A percentile compares a stretch with the other conserved stretches of the same genome.
Conservation (phyloP, 2,797 vertebrate genomes). For the Lepus oiostolus region DNA sequence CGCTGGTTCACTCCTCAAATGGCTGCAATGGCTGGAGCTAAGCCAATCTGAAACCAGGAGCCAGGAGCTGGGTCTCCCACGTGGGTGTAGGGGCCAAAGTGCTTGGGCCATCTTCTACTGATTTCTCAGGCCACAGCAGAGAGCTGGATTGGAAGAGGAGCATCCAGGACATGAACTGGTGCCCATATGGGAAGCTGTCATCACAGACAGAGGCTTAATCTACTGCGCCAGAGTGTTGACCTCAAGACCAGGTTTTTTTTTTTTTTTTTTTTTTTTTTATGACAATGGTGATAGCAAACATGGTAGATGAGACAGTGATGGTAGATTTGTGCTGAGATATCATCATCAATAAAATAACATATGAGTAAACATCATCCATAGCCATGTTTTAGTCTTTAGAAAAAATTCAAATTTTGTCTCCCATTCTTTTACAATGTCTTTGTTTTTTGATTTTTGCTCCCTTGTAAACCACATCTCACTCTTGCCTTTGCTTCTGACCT, state of each 20-base stretch:
- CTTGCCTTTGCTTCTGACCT: conserved; percentile 51
- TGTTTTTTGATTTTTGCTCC: background rate
- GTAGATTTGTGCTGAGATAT: background rate
- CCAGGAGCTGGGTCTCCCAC: too few relatives aligned
- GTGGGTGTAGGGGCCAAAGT: too few relatives aligned
- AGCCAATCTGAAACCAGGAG: too few relatives aligned
- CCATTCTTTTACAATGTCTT: background rate
- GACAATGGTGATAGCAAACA: background rate
- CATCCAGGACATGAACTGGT: too few relatives aligned
- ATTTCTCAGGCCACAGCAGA: too few relatives aligned
- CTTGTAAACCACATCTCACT: background rate
- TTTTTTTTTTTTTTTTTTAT: background rate
- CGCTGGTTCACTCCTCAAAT: too few relatives aligned
- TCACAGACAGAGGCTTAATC: too few relatives aligned
- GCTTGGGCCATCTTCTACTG: too few relatives aligned
- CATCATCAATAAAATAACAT: background rate
- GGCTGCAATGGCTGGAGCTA: too few relatives aligned
- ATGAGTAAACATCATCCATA: background rate
- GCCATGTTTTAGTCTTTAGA: background rate
- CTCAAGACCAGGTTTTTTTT: background rate
- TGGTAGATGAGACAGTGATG: background rate
- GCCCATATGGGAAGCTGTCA: too few relatives aligned
- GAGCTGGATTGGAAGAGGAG: too few relatives aligned
- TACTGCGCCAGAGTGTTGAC: too few relatives aligned
- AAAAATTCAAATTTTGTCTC: conserved; percentile 1